A percentile compares a stretch with the other conserved stretches of the same genome.
Conservation (phyloP, 2,113 vertebrate species). For the Nipponia nippon region DNA sequence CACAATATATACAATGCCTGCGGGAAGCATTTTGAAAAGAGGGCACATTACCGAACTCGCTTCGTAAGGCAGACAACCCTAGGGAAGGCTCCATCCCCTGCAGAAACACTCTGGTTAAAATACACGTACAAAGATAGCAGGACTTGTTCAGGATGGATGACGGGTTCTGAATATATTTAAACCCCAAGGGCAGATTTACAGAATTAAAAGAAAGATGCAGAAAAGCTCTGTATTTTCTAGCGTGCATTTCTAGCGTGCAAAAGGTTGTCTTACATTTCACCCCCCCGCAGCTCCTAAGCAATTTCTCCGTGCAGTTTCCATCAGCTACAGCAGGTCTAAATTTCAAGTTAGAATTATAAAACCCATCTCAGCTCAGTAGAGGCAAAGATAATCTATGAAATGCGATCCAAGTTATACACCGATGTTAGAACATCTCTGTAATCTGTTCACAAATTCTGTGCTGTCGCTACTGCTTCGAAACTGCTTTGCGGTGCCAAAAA, state of each 20-base stretch:
- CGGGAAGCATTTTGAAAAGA: neutral
- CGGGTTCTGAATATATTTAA: neutral
- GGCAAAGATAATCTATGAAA: neutral
- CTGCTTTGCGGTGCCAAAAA: conserved; percentile 19
- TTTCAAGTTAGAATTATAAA: neutral
- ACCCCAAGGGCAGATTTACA: neutral
- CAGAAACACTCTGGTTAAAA: neutral
- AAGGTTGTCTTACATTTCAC: neutral
- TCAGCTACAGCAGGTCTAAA: neutral
- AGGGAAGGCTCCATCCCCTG: neutral
- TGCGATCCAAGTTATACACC: neutral
- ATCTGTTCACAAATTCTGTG: neutral
- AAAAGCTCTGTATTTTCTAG: neutral
- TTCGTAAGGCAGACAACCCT: neutral
- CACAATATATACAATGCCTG: fast-evolving
- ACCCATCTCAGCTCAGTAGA: neutral
- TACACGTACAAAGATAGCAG: neutral
- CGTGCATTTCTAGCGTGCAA: neutral
- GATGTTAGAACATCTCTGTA: neutral
- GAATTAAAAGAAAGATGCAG: neutral
- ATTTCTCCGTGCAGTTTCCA: neutral
- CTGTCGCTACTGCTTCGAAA: neutral
- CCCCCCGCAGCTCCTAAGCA: neutral
- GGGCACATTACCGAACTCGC: neutral
- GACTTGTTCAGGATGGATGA: neutral